Base-by-base conservation (phyloP, 2,888 invertebrate species). In the Galerucella calmariensis region DNA sequence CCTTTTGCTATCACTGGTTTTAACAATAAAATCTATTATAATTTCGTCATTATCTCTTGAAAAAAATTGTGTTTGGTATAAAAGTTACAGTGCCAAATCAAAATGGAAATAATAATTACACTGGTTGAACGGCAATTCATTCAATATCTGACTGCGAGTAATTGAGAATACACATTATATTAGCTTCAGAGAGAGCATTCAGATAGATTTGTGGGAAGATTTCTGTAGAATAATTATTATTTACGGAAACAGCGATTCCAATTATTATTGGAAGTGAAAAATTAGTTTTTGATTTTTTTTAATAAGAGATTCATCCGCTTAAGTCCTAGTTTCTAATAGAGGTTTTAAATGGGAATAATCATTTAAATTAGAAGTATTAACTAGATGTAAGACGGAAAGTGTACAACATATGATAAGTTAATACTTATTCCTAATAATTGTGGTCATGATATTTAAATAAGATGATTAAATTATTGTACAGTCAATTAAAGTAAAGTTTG, bases 101-200 rank as follows among this genome's bases (percentile, higher is more conserved):
- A 67, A 20, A 72, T 69, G 72, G 69, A 72, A 72, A 69, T 69
- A 62, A 63, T 75, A 72, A 75, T 75, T 69, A 72, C 72, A 65
- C 59, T 12, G 58, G 72, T 58, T 75, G 72, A 75, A 75, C 72
- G 44, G 53, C 65, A 75, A 72, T 68, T 75, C 71, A 68, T 75
- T 68, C 53, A 24, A 46, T 72, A 75, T 70, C 71, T 65, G 74
- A 75, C 74, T 71, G 46, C 44, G 62, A 69, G 27, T 59, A n/a
- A 69, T 69, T 69, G 69, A 53, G 51, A 67, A 53, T 67, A 67
- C 35, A 41, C 35, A 41, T 41, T 41, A 67, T 67, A 51, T 51
- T 14, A 53, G 51, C 51, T 66, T 53, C 67, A 35, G 53, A 35
- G 20, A 20, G 27, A 27, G 27, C 27, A 53, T 67, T 67, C 67